Evolutionary conservation across 2,888 invertebrate species (phyloP).

Genomic region (Therioaphis trifolii): DNA sequence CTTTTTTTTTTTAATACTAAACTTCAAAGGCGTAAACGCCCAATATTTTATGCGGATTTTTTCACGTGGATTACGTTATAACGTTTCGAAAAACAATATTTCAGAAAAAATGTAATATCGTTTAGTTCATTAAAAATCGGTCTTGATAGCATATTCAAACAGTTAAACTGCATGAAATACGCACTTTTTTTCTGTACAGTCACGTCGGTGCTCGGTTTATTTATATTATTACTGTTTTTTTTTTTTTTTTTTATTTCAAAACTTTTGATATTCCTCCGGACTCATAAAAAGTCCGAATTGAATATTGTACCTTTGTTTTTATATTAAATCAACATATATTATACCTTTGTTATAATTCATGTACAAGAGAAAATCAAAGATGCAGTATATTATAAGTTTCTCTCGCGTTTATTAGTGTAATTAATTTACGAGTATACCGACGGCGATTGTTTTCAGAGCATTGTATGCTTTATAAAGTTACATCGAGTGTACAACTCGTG

Average conservation of each 20-base stretch:
- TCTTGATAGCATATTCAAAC: not conserved
- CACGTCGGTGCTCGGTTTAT: not conserved
- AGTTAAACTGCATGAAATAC: not conserved
- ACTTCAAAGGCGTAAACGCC: constrained; percentile 15
- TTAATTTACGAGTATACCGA: no score
- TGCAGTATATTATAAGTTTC: no score
- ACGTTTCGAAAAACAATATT: not conserved
- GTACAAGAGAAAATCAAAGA: no score
- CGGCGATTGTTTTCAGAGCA: no score
- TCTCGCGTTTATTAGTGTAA: no score
- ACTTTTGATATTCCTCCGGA: not conserved
- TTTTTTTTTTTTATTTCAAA: no score
- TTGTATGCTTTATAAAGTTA: no score
- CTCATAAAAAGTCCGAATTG: not conserved
- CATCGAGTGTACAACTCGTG: no score
- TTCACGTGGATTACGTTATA: no score
- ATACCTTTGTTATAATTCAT: no score
- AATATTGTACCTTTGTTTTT: not conserved
- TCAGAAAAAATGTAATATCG: not conserved
- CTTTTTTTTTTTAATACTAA: no score
- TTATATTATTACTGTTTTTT: no score
- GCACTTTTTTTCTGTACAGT: not conserved
- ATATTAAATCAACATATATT: not conserved
- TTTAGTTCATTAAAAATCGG: not conserved
- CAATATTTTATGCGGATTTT: not conserved